phyloP scores from a whole-genome alignment of 2,888 invertebrate species.

The Dugesia japonica region DNA sequence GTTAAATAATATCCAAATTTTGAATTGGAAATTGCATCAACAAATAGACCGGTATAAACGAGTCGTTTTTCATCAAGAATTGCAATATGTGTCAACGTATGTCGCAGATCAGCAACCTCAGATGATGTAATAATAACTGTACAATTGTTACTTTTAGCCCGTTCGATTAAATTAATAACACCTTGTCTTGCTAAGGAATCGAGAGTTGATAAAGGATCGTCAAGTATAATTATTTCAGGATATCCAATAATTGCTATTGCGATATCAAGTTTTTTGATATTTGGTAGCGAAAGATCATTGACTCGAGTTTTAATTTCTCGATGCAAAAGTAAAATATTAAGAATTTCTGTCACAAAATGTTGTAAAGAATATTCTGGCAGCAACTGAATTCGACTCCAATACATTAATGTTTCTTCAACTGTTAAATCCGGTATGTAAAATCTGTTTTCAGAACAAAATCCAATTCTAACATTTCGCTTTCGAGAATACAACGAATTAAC shows the following conservation, averaged over 20 bases:
- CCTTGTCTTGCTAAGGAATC: neutral
- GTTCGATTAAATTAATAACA: neutral
- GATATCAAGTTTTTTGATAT: neutral
- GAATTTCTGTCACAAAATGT: neutral
- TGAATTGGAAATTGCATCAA: neutral
- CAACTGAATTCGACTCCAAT: neutral
- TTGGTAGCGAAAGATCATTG: neutral
- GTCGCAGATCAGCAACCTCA: neutral
- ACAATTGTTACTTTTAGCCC: neutral
- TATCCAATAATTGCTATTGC: neutral
- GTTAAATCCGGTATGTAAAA: slow-evolving; percentile 4
- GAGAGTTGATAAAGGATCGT: neutral
- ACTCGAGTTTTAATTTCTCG: neutral
- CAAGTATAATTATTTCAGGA: neutral
- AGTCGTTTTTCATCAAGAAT: neutral
- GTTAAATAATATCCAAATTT: slow-evolving; percentile 15
- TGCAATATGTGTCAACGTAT: neutral
- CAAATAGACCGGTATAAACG: neutral
- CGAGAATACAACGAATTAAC: neutral
- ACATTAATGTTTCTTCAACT: neutral
- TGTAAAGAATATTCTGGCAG: neutral
- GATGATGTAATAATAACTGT: neutral
- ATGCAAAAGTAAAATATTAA: neutral
- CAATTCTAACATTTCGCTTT: neutral
- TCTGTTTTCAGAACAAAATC: neutral